Base-by-base conservation (phyloP, 2,888 invertebrate genomes). In the Euspilapteryx auroguttella region DNA sequence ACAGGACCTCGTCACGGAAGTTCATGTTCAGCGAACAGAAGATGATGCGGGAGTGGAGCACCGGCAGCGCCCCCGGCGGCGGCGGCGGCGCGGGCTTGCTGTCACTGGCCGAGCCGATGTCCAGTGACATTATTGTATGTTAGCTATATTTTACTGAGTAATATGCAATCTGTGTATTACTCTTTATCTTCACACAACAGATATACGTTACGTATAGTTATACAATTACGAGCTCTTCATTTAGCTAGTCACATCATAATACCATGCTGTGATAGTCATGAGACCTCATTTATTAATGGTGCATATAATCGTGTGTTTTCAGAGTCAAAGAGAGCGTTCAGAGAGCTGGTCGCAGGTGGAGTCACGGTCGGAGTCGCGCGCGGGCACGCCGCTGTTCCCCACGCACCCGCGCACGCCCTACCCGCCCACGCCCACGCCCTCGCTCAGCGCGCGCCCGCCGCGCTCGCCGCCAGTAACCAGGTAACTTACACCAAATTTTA, bases 381-480 rank as follows among this genome's bases (percentile, higher is more conserved):
- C 93, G 14, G 90, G 91, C 55, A 95, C 95, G 12, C 95, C 96
- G 24, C 89, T 90, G 30, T 96, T 96, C 78, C 95, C 96, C 34
- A 91, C 93, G 30, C 88, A 89, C 47, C 92, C 93, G 32, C 84
- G 91, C 44, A 94, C 93, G 5, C 94, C 93, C 9, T 89, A 88
- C 73, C 85, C 84, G 40, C 89, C 88, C 49, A 87, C 88, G 49
- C 80, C 84, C 25, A 82, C 86, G 32, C 82, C 81, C 32, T 83
- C 85, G 30, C 79, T 82, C 40, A 65, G 75, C 48, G 79, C 82
- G 44, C 83, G 87, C 57, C 89, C 89, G 37, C 89, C 89, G 51
- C 88, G 89, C 62, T 89, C 89, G 79, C 88, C 88, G 37, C 78
- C 79, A 35, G 58, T 69, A 34, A 57, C 51, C 65, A 79, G 57